phyloP scores from a whole-genome alignment of 1,140 invertebrate species.

The Drosophila pseudoobscura region DNA sequence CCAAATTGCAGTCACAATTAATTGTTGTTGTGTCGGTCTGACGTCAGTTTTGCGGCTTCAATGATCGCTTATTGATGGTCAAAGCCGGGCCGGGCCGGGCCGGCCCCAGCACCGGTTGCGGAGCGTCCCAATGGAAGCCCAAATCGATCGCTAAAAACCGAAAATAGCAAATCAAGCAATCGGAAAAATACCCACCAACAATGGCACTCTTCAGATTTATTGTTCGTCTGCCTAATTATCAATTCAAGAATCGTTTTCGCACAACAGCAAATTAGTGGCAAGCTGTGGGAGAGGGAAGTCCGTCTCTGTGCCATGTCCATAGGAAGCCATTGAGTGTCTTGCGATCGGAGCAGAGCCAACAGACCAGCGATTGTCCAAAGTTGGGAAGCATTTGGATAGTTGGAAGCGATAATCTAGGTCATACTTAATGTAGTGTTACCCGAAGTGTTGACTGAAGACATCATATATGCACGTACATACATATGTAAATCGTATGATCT shows the following conservation, averaged over 20 bases:
- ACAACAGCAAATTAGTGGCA: slow-evolving; percentile 24
- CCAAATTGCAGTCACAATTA: slow-evolving; percentile 71
- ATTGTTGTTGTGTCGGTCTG: slow-evolving; percentile 57
- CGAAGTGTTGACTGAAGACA: too few relatives aligned
- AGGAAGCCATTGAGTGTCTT: background rate
- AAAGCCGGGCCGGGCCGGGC: background rate
- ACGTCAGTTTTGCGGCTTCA: slow-evolving; percentile 39
- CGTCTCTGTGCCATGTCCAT: slow-evolving; percentile 9
- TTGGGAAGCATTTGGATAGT: background rate
- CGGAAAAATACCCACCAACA: slow-evolving; percentile 15
- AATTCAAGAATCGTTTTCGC: slow-evolving; percentile 71
- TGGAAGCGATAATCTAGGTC: slow-evolving; percentile 1
- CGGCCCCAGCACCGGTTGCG: background rate
- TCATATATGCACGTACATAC: too few relatives aligned
- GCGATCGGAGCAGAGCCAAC: background rate
- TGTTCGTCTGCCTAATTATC: slow-evolving; percentile 61
- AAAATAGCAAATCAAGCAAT: slow-evolving; percentile 45
- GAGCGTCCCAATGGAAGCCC: slow-evolving; percentile 5
- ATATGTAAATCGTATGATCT: too few relatives aligned
- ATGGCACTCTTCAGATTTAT: slow-evolving; percentile 55
- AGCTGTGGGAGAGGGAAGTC: slow-evolving; percentile 6
- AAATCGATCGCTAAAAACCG: slow-evolving; percentile 37
- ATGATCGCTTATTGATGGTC: slow-evolving; percentile 15
- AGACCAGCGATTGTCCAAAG: too few relatives aligned
- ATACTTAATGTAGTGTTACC: background rate